Evolutionary conservation across 2,797 vertebrate species (phyloP).

Genomic region (Alouatta caraya): DNA sequence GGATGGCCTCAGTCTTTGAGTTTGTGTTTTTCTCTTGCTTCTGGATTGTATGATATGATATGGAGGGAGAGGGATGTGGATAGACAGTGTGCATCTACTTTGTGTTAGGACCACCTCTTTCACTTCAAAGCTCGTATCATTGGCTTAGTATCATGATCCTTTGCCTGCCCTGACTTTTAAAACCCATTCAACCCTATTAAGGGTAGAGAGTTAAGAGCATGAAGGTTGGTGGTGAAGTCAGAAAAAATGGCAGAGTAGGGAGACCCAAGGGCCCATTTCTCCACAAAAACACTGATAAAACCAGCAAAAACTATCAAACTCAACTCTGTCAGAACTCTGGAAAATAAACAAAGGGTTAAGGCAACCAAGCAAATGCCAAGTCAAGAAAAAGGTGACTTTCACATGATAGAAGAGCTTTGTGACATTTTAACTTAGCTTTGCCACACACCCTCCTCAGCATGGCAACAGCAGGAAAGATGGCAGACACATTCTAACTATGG

Average conservation of each 20-base stretch:
- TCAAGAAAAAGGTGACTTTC: neutral
- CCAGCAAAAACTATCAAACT: neutral
- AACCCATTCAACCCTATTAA: neutral
- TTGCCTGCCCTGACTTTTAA: neutral
- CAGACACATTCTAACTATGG: neutral
- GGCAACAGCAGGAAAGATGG: neutral
- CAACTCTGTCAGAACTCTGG: neutral
- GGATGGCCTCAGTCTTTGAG: neutral
- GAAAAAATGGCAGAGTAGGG: neutral
- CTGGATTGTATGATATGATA: neutral
- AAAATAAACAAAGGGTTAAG: neutral
- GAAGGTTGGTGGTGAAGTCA: neutral
- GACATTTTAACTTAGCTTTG: neutral
- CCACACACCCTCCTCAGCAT: neutral
- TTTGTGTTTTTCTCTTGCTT: neutral
- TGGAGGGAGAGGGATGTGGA: rapidly evolving
- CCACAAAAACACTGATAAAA: neutral
- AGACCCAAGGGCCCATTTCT: neutral
- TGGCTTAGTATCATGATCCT: neutral
- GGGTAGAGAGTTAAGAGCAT: neutral
- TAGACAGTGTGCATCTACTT: neutral
- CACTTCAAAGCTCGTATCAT: neutral
- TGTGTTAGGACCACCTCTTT: neutral
- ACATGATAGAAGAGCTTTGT: neutral
- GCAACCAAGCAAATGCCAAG: neutral